Base-by-base conservation (phyloP, 2,113 vertebrate genomes). In the Meleagris gallopavo region DNA sequence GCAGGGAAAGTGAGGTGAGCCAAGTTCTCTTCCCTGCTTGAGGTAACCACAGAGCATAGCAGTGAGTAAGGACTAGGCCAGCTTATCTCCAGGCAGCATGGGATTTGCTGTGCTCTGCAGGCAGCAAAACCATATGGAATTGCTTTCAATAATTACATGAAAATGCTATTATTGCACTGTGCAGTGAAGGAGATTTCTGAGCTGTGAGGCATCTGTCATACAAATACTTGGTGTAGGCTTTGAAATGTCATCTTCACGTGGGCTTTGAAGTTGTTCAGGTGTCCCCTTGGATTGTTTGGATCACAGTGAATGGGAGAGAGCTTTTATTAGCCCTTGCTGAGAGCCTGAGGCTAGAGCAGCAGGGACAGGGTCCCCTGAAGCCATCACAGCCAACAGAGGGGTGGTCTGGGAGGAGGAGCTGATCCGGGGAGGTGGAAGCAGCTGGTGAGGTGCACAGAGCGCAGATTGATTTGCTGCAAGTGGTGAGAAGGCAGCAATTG, bases 81-180 rank as follows among this genome's bases (percentile, higher is more conserved):
- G n/a, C 27, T 70, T 11, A 0, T 20, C 74, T 57, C 74, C 79
- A 83, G 84, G 90, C 79, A 86, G 73, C 24, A 25, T 88, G 89
- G 83, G 0, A 88, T 96, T 91, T 96, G 91, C 91, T 95, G 91
- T 82, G 58, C 93, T 95, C 94, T 95, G 78, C 83, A 94, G 94
- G 91, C 82, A 91, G 83, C 30, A 41, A 75, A 95, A 91, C 86
- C 69, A 34, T 75, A 46, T 29, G 40, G 48, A 96, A 70, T 86
- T 66, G 29, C 66, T 92, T 69, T 74, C 65, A 84, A 84, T 92
- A 74, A 74, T 70, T 76, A 75, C 55, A 40, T 43, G 10, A 70
- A 85, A 93, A 82, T 89, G 25, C 19, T 86, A 2, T 65, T 78
- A 72, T 86, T 93, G 21, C 32, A 81, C 19, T 5, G 40, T 11